These are phyloP conservation scores for Nothoprocta pentlandii DNA, from an alignment of 2,113 vertebrate genomes.

Conservation along the genomic window DNA sequence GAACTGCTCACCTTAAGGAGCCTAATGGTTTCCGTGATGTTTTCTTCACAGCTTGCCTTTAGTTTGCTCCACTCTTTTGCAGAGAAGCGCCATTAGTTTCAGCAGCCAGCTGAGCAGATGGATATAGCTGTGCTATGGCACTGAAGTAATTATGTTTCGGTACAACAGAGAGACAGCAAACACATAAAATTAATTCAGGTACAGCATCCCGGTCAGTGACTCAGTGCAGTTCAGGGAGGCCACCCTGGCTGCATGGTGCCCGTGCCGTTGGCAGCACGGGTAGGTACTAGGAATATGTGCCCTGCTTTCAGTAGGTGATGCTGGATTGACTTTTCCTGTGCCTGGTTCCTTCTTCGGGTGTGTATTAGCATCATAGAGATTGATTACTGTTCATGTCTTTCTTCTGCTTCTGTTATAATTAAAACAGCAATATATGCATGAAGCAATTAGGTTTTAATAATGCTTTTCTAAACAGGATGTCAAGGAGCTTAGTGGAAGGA, in stretches of 20 bases:
- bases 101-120: constrained; percentile 50
- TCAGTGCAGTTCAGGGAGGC: not conserved
- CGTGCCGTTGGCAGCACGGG: not conserved
- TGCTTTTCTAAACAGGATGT: constrained; percentile 61
- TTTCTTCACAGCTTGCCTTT: not conserved
- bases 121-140: constrained; percentile 28
- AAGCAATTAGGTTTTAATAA: constrained; percentile 61
- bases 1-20: not conserved
- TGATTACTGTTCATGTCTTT: not conserved
- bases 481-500: constrained; percentile 45
- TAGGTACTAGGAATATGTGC: not conserved
- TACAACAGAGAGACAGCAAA: constrained; percentile 32
- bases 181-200: constrained; percentile 42
- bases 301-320: not conserved
- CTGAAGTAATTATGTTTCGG: constrained; percentile 53
- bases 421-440: constrained; percentile 36
- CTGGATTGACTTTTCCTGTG: not conserved
- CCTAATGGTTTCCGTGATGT: not conserved
- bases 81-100: constrained; percentile 28
- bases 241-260: not conserved
- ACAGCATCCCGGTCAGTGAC: not conserved
- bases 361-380: not conserved
- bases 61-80: not conserved
- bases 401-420: constrained; percentile 42
- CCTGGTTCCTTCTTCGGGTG: not conserved